Percentiles rank a stretch among this genome's conserved stretches.
Conservation (phyloP, 2,888 invertebrate species). For the Apamea sordens region DNA sequence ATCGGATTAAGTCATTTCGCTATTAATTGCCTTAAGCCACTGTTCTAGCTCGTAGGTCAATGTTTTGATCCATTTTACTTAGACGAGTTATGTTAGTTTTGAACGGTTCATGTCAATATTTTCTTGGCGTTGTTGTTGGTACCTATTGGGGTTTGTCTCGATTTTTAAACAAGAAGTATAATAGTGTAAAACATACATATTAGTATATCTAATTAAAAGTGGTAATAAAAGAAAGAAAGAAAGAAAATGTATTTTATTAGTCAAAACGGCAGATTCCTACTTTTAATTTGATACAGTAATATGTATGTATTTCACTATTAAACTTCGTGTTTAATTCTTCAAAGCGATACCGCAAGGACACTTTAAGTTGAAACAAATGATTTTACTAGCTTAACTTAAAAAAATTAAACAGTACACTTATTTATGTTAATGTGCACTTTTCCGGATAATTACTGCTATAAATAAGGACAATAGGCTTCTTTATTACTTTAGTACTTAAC, state of each 20-base stretch:
- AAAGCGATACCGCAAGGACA: neutral
- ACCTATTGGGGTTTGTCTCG: neutral
- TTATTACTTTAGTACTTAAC: conserved; percentile 28
- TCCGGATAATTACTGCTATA: conserved; percentile 17
- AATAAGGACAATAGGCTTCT: conserved; percentile 32
- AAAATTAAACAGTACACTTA: conserved; percentile 3
- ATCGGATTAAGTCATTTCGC: conserved; percentile 34
- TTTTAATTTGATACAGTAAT: neutral
- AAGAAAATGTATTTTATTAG: too few relatives aligned
- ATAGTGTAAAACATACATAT: neutral
- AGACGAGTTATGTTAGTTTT: neutral
- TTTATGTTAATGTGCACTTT: conserved; percentile 43
- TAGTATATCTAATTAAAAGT: neutral
- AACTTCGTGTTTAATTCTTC: neutral
- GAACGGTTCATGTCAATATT: neutral
- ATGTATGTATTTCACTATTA: neutral
- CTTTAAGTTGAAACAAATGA: conserved; percentile 1
- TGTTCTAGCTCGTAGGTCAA: neutral
- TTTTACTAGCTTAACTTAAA: conserved; percentile 6
- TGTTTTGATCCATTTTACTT: conserved; percentile 12
- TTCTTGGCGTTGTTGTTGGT: neutral
- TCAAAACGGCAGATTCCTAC: neutral
- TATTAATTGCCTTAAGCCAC: conserved; percentile 33
- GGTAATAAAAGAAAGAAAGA: neutral
- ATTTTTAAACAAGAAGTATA: neutral